Conservation (phyloP, 2,113 vertebrate species). For the Scatophagus argus region DNA sequence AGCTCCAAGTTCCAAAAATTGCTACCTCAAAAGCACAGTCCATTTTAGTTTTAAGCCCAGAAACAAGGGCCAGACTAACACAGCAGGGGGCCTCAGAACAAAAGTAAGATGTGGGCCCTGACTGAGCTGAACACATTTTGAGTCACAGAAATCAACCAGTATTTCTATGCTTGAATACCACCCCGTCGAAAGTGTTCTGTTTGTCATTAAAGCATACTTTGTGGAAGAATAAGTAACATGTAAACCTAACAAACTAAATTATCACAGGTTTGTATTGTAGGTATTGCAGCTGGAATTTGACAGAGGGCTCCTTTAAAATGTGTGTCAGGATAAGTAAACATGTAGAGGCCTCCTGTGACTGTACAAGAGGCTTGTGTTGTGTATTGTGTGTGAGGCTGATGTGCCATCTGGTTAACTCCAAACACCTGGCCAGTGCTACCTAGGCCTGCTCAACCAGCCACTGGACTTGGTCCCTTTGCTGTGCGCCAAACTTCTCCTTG, state of each 20-base stretch:
- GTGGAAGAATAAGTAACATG: background rate
- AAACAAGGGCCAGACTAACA: background rate
- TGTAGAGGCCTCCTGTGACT: no score
- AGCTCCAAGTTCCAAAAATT: background rate
- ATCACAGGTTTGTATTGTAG: background rate
- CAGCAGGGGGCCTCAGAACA: background rate
- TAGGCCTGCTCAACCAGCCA: no score
- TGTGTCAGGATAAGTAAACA: no score
- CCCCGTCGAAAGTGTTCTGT: background rate
- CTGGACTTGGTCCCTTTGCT: no score
- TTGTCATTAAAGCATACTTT: background rate
- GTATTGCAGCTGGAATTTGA: background rate
- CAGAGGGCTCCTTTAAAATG: no score
- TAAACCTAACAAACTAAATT: background rate
- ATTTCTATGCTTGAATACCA: background rate
- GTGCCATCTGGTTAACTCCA: no score
- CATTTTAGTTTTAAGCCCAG: background rate
- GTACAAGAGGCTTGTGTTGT: no score
- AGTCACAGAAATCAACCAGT: background rate
- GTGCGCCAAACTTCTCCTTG: conserved; percentile 9
- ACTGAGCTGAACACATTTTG: background rate
- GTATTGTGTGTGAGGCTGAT: no score
- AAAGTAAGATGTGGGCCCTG: background rate
- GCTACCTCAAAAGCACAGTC: background rate
- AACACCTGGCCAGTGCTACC: no score